A percentile compares a stretch with the other conserved stretches of the same genome.
Evolutionary conservation across 92 coral and sea anemone species (phyloP).

Genomic region (Scolanthus callimorphus): DNA sequence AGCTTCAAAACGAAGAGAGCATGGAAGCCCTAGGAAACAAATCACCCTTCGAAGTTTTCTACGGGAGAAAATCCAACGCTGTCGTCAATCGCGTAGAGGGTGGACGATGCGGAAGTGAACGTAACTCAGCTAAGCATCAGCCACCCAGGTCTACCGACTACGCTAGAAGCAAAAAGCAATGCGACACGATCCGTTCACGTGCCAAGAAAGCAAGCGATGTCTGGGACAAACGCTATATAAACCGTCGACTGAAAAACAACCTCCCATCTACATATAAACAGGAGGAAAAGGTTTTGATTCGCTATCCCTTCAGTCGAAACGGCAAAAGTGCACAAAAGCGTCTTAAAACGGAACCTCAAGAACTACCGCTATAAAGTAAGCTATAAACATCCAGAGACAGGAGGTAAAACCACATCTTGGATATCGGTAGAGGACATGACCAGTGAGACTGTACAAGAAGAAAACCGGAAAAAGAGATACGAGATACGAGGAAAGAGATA

Average conservation of each 20-base stretch:
- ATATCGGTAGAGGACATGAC: slow-evolving; percentile 46
- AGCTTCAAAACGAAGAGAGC: slow-evolving; percentile 29
- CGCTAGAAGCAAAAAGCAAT: slow-evolving; percentile 1
- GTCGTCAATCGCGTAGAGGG: slow-evolving; percentile 5
- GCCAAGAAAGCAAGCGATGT: slow-evolving; percentile 20
- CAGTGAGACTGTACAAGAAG: slow-evolving; percentile 21
- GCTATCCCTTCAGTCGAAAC: slow-evolving; percentile 30
- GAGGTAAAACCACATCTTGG: slow-evolving; percentile 12
- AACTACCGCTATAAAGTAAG: slow-evolving; percentile 9
- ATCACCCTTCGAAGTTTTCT: slow-evolving; percentile 39
- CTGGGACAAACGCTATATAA: slow-evolving; percentile 38
- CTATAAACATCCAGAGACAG: slow-evolving; percentile 2
- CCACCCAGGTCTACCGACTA: not conserved
- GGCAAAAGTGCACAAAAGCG: slow-evolving; percentile 12
- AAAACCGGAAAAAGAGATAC: slow-evolving; percentile 7
- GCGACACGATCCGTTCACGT: slow-evolving; percentile 5
- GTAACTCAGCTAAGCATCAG: not conserved
- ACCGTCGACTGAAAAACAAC: slow-evolving; percentile 31
- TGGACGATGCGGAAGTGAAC: slow-evolving; percentile 9
- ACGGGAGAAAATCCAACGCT: slow-evolving; percentile 25
- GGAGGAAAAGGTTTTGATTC: slow-evolving; percentile 32
- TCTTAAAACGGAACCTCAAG: slow-evolving; percentile 8
- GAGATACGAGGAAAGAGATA: not conserved
- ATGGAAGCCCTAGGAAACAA: slow-evolving; percentile 30
- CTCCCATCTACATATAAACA: slow-evolving; percentile 35